phyloP scores from a whole-genome alignment of 2,797 vertebrate genomes.

The Benthosema pterotum region DNA sequence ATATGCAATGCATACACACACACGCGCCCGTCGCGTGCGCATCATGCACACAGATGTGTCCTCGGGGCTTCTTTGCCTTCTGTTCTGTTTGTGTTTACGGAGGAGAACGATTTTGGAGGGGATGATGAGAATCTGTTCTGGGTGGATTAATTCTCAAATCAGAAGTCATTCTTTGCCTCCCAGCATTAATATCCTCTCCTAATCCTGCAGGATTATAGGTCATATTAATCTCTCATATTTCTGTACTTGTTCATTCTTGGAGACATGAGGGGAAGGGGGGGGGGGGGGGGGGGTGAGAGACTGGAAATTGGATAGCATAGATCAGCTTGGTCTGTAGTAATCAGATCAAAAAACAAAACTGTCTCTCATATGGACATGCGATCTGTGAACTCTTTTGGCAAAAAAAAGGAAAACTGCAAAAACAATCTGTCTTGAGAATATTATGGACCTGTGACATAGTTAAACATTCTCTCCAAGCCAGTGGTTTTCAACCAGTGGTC shows the following conservation, averaged over 20 bases:
- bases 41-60: not conserved
- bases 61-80: slow-evolving; percentile 17
- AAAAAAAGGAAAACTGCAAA: no score
- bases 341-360: slow-evolving; percentile 39
- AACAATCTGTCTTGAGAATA: no score
- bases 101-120: slow-evolving; percentile 18
- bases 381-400: no score
- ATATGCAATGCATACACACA: slow-evolving; percentile 9
- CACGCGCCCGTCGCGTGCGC: not conserved
- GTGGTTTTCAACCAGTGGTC: no score
- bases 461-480: no score
- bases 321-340: slow-evolving; percentile 40
- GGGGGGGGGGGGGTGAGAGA: slow-evolving; percentile 23
- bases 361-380: slow-evolving; percentile 4
- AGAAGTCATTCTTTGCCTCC: slow-evolving; percentile 45
- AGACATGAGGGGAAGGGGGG: slow-evolving; percentile 34
- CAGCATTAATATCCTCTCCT: slow-evolving; percentile 49
- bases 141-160: slow-evolving; percentile 57
- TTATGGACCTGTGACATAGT: no score
- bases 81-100: slow-evolving; percentile 44
- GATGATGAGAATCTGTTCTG: slow-evolving; percentile 45
- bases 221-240: slow-evolving; percentile 60
- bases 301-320: slow-evolving; percentile 31
- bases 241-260: slow-evolving; percentile 35
- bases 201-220: slow-evolving; percentile 62